Evolutionary conservation across 2,888 invertebrate species (phyloP), one percentile per base, ranked within the genome.

Genomic region (Microchrysa polita): DNA sequence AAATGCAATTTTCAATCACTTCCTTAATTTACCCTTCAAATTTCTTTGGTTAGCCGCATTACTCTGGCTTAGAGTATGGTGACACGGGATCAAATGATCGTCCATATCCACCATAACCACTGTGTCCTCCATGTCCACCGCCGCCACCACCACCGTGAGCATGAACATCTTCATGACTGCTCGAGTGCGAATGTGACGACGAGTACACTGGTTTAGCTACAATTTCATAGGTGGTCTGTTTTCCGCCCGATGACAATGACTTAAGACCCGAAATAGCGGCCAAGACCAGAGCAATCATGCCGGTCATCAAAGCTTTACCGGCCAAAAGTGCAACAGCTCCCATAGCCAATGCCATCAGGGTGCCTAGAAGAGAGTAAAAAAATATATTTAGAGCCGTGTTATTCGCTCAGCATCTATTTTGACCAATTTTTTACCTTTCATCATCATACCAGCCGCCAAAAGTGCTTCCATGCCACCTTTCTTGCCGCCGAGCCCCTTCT

Each of bases 241-340:
- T 91, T 0, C 92, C 91, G 2, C 89, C 88, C 0, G 88, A 83
- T 1, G 91, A 87, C 18, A 93, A 83, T 0, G 91, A 88, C 80
- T 93, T 93, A 73, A 94, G 85, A 0, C 93, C 93, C 73, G 93
- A 88, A 76, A 93, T 90, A 0, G 91, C 91, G 0, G 94, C 92
- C 0, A 94, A 84, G 77, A 93, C 89, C 0, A 94, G 86, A 0
- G 94, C 93, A 88, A 94, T 91, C 73, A 94, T 82, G 1, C 92
- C 93, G 0, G 93, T 92, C 91, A 94, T 92, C 18, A 94, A 82
- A 0, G 94, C 94, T 82, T 94, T 94, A 10, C 94, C 94, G 9
- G 94, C 94, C 48, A 94, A 86, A 65, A 93, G 85, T 0, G 94
- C 93, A 2, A 94, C 84, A 0, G 90, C 93, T 12, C 92, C 93